Evolutionary conservation across 2,888 invertebrate genomes (phyloP).

Genomic region (Cerceris rybyensis): DNA sequence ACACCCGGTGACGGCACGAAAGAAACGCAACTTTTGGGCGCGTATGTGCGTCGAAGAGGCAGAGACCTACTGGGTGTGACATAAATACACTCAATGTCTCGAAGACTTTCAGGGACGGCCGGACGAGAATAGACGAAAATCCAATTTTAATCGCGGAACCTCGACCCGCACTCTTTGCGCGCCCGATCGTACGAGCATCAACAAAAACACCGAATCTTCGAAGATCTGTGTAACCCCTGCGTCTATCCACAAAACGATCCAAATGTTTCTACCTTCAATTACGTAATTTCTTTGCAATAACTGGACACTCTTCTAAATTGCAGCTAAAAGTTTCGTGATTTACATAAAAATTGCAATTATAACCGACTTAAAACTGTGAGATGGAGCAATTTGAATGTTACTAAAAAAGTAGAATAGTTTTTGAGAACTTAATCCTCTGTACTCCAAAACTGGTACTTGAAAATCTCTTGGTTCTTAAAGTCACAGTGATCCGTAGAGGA

Average conservation of each 20-base stretch:
- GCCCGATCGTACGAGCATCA: slow-evolving; percentile 26
- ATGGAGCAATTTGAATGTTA: too few species aligned
- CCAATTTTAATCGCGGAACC: slow-evolving; percentile 69
- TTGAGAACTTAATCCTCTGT: too few species aligned
- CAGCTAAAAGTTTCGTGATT: not conserved
- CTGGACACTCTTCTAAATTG: too few species aligned
- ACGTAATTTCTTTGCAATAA: not conserved
- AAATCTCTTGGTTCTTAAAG: too few species aligned
- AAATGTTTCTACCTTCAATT: not conserved
- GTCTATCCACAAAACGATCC: too few species aligned
- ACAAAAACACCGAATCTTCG: slow-evolving; percentile 26
- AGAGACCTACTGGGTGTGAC: slow-evolving; percentile 34
- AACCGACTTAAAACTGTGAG: too few species aligned
- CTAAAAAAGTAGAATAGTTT: too few species aligned
- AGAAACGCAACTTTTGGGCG: not conserved
- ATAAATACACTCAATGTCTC: slow-evolving; percentile 59
- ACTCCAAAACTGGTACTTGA: too few species aligned
- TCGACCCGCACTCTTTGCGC: slow-evolving; percentile 42
- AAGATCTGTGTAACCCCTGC: too few species aligned
- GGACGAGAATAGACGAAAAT: slow-evolving; percentile 67
- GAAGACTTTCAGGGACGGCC: slow-evolving; percentile 67
- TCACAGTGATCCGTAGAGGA: too few species aligned
- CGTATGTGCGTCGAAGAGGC: not conserved
- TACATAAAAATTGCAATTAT: too few species aligned
- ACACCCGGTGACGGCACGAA: not conserved